Base-by-base conservation (phyloP, 2,888 invertebrate genomes). In the Drosophila mimica region DNA sequence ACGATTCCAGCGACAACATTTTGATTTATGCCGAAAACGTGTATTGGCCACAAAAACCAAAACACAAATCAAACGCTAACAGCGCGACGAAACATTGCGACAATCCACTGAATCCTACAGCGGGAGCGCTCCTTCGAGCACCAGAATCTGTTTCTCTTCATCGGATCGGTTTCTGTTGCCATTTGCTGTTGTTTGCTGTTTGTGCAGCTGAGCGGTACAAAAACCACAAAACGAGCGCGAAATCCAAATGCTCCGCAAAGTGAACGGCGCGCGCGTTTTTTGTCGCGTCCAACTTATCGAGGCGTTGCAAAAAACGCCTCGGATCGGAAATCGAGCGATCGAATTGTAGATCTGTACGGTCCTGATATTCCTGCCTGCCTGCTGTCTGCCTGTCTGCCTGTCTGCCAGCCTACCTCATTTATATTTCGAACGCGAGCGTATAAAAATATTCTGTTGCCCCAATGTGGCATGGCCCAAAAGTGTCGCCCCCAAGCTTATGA, bases 371-470 rank as follows among this genome's bases (percentile, higher is more conserved):
- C 48, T 51, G 43, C 20, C 20, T 46, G 46, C 20, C 31, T 68
- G 56, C 43, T 69, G 59, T 30, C 59, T 71, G 72, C 49, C 51
- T 38, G 13, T 7, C 38, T 38, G 38, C 34, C 13, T 11, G 34
- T 17, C 43, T 64, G 59, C 52, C 60, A 70, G 65, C 59, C 51
- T 53, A 81, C 88, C 93, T 93, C 92, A 93, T 93, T 93, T 91
- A 93, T 93, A 93, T 93, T 93, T 93, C 89, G 91, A 92, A 88
- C 93, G 93, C 93, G 93, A 93, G 92, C 93, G 93, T 93, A 92
- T 91, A 93, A 92, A 93, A 93, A 93, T 93, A 93, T 93, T 93
- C 92, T 93, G 93, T 93, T 91, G 82, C 84, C 81, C 61, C 72
- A 70, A 70, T 72, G 73, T 70, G 79, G 76, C 68, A 71, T 87